Conservation (phyloP, 2,888 invertebrate genomes). For the Yponomeuta malinellus region DNA sequence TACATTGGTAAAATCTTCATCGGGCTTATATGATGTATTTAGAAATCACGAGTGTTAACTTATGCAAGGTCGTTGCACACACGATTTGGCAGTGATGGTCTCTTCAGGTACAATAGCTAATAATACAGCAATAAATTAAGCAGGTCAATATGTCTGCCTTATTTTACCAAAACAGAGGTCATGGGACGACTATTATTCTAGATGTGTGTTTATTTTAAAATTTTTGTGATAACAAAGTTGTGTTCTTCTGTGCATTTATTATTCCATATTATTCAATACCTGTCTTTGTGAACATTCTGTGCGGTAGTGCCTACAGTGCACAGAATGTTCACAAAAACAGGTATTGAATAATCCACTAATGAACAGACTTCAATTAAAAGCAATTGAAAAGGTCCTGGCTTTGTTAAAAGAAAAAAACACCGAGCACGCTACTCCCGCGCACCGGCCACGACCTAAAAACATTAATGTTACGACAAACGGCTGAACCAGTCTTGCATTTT, state of each 20-base stretch:
- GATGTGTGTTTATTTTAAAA: not conserved
- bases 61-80: slow-evolving; percentile 4
- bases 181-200: no score
- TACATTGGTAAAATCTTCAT: not conserved
- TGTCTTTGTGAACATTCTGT: no score
- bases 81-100: slow-evolving; percentile 11
- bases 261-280: no score
- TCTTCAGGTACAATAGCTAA: not conserved
- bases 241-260: not conserved
- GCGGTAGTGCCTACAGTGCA: not conserved
- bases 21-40: not conserved
- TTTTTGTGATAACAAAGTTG: not conserved
- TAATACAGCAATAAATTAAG: not conserved
- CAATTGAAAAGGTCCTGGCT: not conserved
- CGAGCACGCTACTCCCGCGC: slow-evolving; percentile 35
- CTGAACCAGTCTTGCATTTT: slow-evolving; percentile 27
- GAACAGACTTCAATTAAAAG: not conserved
- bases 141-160: not conserved
- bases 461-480: slow-evolving; percentile 34
- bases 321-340: not conserved
- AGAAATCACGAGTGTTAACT: slow-evolving; percentile 9
- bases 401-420: slow-evolving; percentile 14
- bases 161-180: not conserved
- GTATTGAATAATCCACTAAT: not conserved
- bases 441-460: slow-evolving; percentile 44